phyloP scores from a whole-genome alignment of 2,888 invertebrate species.

The Polydrusus cervinus region DNA sequence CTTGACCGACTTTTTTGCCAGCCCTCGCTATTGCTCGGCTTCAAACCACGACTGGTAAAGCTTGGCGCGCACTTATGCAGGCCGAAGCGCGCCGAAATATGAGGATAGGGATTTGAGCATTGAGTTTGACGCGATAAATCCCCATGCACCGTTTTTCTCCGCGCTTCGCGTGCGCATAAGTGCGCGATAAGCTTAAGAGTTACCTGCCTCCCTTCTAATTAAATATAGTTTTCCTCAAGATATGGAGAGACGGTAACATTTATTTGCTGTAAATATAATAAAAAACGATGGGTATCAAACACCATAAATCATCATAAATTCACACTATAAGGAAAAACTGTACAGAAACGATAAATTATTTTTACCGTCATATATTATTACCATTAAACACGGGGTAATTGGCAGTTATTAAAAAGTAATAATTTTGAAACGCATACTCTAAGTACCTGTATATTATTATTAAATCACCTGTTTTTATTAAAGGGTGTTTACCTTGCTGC shows the following conservation, averaged over 20 bases:
- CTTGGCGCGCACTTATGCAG: too few species aligned
- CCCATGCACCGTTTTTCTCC: too few species aligned
- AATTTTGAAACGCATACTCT: constrained; percentile 45
- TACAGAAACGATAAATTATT: constrained; percentile 42
- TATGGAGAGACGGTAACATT: background rate
- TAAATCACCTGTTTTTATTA: constrained; percentile 50
- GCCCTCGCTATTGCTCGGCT: too few species aligned
- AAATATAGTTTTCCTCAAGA: too few species aligned
- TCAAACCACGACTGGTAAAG: too few species aligned
- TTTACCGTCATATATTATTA: constrained; percentile 42
- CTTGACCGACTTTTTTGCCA: too few species aligned
- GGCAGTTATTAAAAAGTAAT: constrained; percentile 52
- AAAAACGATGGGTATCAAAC: background rate
- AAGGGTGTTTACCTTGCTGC: constrained; percentile 53
- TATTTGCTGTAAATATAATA: background rate
- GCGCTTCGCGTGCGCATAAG: too few species aligned
- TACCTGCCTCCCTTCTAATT: too few species aligned
- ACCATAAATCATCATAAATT: constrained; percentile 10
- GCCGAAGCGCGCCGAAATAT: too few species aligned
- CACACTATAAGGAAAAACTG: constrained; percentile 36
- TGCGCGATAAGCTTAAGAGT: too few species aligned
- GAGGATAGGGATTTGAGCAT: too few species aligned
- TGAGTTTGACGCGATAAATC: too few species aligned
- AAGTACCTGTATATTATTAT: constrained; percentile 49
- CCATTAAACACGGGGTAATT: constrained; percentile 44